phyloP scores from a whole-genome alignment of 2,797 vertebrate genomes.

The Otolemur crassicaudatus region DNA sequence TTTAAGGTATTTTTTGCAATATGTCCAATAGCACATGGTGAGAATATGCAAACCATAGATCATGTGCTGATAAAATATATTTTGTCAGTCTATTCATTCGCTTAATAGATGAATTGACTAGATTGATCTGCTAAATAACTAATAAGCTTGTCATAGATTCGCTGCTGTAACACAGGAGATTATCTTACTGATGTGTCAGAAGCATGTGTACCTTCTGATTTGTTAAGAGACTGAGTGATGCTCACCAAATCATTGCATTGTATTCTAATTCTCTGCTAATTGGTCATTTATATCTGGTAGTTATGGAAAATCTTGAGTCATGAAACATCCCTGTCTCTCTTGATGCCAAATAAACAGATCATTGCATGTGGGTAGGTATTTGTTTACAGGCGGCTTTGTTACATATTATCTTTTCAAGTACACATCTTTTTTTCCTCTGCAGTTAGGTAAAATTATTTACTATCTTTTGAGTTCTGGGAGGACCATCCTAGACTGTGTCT shows the following conservation, averaged over 20 bases:
- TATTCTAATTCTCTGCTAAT: conserved; percentile 47
- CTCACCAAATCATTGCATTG: conserved; percentile 10
- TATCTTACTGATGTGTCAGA: neutral
- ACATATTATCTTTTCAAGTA: neutral
- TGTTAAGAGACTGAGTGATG: conserved; percentile 4
- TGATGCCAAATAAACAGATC: neutral
- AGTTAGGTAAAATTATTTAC: neutral
- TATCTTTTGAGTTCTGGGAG: neutral
- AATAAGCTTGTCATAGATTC: neutral
- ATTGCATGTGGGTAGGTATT: too few relatives aligned
- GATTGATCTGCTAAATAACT: conserved; percentile 41
- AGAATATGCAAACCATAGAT: conserved; percentile 13
- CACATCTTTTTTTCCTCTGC: accelerated
- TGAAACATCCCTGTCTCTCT: neutral
- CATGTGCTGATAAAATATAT: conserved; percentile 31
- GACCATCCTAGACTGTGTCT: accelerated
- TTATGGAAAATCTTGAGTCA: neutral
- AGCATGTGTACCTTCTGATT: conserved; percentile 18
- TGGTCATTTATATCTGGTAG: neutral
- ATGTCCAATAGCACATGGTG: neutral
- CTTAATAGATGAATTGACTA: conserved; percentile 53
- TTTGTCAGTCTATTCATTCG: conserved; percentile 50
- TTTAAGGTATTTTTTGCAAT: conserved; percentile 35
- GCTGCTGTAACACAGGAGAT: neutral
- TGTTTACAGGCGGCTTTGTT: neutral